Conservation (phyloP, 2,888 invertebrate genomes). For the Holacanthella duospinosa region DNA sequence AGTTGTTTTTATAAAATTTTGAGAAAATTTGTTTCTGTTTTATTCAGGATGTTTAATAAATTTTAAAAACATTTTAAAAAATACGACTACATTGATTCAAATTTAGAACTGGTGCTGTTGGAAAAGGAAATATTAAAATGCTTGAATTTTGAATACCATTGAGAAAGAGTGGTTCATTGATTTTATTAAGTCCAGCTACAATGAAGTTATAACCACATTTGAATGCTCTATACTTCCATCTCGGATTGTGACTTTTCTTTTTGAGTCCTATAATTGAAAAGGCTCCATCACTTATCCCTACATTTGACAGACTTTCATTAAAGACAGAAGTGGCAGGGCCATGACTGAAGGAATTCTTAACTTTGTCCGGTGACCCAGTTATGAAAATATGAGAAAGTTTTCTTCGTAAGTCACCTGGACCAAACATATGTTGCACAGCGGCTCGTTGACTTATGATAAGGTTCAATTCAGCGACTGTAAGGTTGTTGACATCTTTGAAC, state of each 20-base stretch:
- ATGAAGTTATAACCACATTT: background rate
- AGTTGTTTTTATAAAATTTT: too few species aligned
- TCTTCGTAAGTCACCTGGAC: background rate
- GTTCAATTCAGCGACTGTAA: background rate
- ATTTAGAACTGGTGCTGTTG: background rate
- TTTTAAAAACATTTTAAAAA: background rate
- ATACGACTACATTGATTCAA: background rate
- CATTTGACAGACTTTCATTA: background rate
- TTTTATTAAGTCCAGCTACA: background rate
- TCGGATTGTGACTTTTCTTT: background rate
- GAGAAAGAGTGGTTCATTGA: background rate
- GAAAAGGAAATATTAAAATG: background rate
- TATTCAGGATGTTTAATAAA: too few species aligned
- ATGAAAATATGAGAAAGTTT: background rate
- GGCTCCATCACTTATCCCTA: background rate
- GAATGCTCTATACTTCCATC: background rate
- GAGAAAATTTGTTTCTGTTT: too few species aligned
- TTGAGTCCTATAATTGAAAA: background rate
- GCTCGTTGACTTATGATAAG: background rate
- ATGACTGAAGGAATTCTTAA: background rate
- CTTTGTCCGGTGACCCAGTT: background rate
- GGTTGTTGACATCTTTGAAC: background rate
- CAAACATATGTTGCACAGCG: background rate
- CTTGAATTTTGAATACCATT: background rate
- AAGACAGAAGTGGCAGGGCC: background rate